Percentiles rank a stretch among this genome's conserved stretches.
Evolutionary conservation across 2,797 vertebrate genomes (phyloP).

Genomic region (Notamacropus eugenii): DNA sequence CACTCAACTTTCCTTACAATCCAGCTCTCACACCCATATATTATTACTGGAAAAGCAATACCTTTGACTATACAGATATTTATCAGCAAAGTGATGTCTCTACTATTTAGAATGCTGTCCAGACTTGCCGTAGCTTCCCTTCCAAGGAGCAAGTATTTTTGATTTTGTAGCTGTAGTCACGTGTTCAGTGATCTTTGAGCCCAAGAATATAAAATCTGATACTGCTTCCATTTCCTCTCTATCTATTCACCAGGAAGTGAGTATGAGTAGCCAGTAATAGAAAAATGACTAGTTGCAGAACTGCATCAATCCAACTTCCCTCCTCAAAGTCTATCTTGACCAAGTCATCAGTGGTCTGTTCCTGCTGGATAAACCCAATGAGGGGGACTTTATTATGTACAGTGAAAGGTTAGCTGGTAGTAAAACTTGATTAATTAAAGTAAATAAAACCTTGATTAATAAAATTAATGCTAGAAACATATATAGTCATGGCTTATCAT

Average conservation of each 20-base stretch:
- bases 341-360: background rate
- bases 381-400: conserved; percentile 8
- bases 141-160: conserved; percentile 14
- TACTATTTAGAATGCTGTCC: background rate
- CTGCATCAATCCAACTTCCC: background rate
- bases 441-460: conserved; percentile 33
- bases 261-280: background rate
- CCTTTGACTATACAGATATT: no score
- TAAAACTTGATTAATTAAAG: conserved; percentile 50
- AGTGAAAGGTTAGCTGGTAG: background rate
- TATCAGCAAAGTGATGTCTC: no score
- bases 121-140: background rate
- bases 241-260: background rate
- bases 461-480: conserved; percentile 31
- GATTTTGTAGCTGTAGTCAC: conserved; percentile 1
- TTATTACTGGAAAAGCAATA: no score
- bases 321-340: conserved; percentile 35
- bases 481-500: conserved; percentile 1
- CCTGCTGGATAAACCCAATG: conserved; percentile 18
- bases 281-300: background rate
- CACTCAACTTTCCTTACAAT: no score
- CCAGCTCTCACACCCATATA: no score
- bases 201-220: background rate
- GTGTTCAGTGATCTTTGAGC: background rate
- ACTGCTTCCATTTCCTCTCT: conserved; percentile 1